A percentile compares a stretch with the other conserved stretches of the same genome.
Evolutionary conservation across 2,888 invertebrate genomes (phyloP).

Genomic region (Drosophila aldrichi): DNA sequence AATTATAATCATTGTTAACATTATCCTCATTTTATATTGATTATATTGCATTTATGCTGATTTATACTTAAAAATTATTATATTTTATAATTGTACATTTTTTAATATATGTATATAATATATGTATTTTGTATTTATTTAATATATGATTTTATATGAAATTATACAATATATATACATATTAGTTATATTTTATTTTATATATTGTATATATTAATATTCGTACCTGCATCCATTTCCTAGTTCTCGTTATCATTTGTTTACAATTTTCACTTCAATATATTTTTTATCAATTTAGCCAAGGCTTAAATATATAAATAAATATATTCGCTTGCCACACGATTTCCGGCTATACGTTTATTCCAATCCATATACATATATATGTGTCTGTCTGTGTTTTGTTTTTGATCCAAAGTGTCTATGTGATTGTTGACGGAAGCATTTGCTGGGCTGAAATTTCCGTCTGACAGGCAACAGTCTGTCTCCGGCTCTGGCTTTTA

Average conservation of each 20-base stretch:
- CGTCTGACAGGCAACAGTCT: slow-evolving; percentile 11
- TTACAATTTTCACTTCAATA: background rate
- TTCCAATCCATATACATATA: background rate
- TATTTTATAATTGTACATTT: too few relatives aligned
- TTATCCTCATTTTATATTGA: too few relatives aligned
- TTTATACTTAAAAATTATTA: too few relatives aligned
- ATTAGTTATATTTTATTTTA: too few relatives aligned
- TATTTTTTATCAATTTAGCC: background rate
- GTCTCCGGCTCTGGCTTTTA: background rate
- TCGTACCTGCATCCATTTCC: background rate
- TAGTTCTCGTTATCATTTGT: background rate
- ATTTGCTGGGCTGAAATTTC: slow-evolving; percentile 36
- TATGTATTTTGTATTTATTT: too few relatives aligned
- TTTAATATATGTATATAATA: too few relatives aligned
- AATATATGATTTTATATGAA: too few relatives aligned
- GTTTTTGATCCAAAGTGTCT: slow-evolving; percentile 17
- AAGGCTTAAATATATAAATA: background rate
- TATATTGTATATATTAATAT: too few relatives aligned
- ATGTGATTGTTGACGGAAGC: slow-evolving; percentile 41
- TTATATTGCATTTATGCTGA: too few relatives aligned
- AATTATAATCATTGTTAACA: too few relatives aligned
- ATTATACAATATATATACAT: too few relatives aligned
- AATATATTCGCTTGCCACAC: background rate
- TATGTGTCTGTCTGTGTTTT: background rate
- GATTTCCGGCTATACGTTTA: slow-evolving; percentile 2